Conservation (phyloP, 92 coral and sea anemone genomes). For the Zoanthus sansibaricus region DNA sequence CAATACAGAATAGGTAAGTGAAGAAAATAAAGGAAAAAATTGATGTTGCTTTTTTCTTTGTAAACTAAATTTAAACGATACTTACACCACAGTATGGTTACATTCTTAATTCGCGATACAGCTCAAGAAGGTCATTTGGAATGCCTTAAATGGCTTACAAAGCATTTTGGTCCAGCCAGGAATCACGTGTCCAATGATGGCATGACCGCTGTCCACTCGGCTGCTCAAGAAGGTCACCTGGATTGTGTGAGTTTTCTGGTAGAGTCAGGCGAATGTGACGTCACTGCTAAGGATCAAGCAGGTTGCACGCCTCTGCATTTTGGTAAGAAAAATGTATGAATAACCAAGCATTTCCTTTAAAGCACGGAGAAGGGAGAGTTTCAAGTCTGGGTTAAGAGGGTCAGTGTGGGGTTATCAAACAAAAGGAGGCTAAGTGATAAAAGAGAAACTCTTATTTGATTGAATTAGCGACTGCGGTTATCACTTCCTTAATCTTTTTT, state of each 20-base stretch:
- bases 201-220: slow-evolving; percentile 90
- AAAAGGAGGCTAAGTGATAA: no score
- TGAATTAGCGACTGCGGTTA: no score
- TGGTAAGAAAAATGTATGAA: slow-evolving; percentile 49
- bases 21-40: no score
- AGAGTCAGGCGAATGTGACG: slow-evolving; percentile 76
- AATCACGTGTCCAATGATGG: slow-evolving; percentile 79
- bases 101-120: background rate
- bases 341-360: no score
- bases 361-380: no score
- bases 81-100: background rate
- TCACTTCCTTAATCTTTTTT: no score
- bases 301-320: slow-evolving; percentile 86
- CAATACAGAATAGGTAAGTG: no score
- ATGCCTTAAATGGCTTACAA: slow-evolving; percentile 88
- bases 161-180: slow-evolving; percentile 76
- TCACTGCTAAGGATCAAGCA: slow-evolving; percentile 75
- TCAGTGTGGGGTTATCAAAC: no score
- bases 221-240: slow-evolving; percentile 88
- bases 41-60: no score
- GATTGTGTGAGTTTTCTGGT: slow-evolving; percentile 78
- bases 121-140: slow-evolving; percentile 90
- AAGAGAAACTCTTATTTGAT: no score
- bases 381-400: no score
- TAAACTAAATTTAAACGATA: no score